These are phyloP conservation scores for Philaethria dido DNA, from an alignment of 2,888 invertebrate genomes.

Conservation along the genomic window DNA sequence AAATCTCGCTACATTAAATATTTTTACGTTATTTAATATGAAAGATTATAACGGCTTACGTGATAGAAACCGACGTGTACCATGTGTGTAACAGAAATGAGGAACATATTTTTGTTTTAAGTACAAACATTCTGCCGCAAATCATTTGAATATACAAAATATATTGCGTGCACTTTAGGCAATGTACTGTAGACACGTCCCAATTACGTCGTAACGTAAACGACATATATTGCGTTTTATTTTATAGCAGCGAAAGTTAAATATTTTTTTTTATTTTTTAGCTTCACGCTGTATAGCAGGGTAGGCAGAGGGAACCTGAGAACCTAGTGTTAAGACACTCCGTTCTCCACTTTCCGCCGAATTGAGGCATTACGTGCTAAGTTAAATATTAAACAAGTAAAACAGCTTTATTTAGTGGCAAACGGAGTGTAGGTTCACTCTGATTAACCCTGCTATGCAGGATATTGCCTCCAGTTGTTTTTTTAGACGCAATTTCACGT, in stretches of 20 bases:
- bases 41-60: background rate
- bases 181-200: constrained; percentile 2
- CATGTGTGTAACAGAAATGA: background rate
- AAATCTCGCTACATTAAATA: background rate
- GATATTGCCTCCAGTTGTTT: too few relatives aligned
- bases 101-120: constrained; percentile 4
- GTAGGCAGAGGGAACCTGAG: too few relatives aligned
- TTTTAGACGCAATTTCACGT: too few relatives aligned
- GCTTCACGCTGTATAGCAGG: too few relatives aligned
- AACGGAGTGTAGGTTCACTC: too few relatives aligned
- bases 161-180: background rate
- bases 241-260: background rate
- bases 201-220: background rate
- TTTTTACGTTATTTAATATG: background rate
- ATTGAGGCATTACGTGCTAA: too few relatives aligned
- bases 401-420: too few relatives aligned
- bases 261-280: too few relatives aligned
- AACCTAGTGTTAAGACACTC: too few relatives aligned
- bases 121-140: background rate
- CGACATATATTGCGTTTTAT: background rate
- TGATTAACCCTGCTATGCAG: too few relatives aligned
- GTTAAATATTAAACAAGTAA: too few relatives aligned
- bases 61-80: constrained; percentile 1
- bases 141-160: background rate
- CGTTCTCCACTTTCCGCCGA: too few relatives aligned